phyloP scores from a whole-genome alignment of 2,113 vertebrate species.

The Sinocyclocheilus grahami region DNA sequence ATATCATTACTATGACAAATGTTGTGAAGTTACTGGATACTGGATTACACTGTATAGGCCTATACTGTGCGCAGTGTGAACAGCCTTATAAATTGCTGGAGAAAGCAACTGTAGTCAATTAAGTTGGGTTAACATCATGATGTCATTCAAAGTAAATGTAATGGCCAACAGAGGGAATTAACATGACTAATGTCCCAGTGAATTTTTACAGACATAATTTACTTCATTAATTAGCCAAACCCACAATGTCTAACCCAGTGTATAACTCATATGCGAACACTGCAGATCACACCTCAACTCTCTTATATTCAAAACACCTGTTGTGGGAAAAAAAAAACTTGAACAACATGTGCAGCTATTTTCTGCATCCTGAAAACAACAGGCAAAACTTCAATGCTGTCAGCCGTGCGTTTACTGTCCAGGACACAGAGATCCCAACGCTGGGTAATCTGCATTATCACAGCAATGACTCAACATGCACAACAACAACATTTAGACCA shows the following conservation, averaged over 20 bases:
- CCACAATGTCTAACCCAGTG: not conserved
- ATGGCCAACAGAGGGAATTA: not conserved
- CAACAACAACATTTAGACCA: not conserved
- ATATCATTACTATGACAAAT: too few relatives aligned
- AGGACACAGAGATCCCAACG: not conserved
- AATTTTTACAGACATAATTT: not conserved
- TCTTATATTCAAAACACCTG: constrained; percentile 53
- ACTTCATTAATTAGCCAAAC: not conserved
- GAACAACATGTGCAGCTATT: constrained; percentile 14
- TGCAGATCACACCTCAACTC: constrained; percentile 16
- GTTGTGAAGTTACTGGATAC: too few relatives aligned
- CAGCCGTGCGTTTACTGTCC: not conserved
- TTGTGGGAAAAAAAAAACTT: constrained; percentile 23
- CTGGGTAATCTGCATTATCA: not conserved
- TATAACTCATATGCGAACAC: constrained; percentile 40
- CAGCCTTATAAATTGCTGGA: not conserved
- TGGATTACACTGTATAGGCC: too few relatives aligned
- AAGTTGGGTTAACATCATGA: not conserved
- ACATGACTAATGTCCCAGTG: not conserved
- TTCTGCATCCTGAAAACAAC: constrained; percentile 35
- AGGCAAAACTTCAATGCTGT: not conserved
- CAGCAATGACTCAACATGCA: not conserved
- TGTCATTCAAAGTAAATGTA: not conserved
- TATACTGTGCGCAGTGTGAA: not conserved
- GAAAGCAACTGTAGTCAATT: constrained; percentile 10